Base-by-base conservation (phyloP, 1,140 invertebrate genomes). In the Dufourea novaeangliae region DNA sequence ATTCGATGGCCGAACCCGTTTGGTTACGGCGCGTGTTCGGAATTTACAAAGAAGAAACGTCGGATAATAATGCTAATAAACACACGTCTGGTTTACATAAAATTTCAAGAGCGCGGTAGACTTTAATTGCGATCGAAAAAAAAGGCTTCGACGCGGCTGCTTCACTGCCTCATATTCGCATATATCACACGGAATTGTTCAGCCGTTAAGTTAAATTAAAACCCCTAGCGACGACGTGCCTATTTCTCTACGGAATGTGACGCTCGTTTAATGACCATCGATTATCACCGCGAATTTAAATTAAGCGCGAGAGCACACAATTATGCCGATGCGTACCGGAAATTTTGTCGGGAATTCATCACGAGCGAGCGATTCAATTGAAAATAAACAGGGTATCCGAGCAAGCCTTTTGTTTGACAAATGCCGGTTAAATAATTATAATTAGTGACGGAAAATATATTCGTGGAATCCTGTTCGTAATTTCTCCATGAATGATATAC, bases 201-300 rank as follows among this genome's bases (percentile, higher is more conserved):
- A 56, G 56, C 66, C 74, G 80, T 83, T 83, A 82, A 82, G 73
- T 82, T 78, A 68, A 66, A 83, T 83, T 79, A 66, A 83, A 83
- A 83, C 41, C 68, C 68, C 64, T 73, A 70, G 44, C 80, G 64
- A 39, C 80, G 64, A 74, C 52, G 67, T 71, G 41, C 63, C 22
- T 32, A 52, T 25, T 59, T 52, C 46, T 67, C 29, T 66, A n/a
- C 41, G 41, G 10, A 2, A 6, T 22, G 17, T 57, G 54, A 32
- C 54, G 22, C 46, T 64, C 69, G 72, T 78, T 82, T 82, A 83
- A 83, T 80, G 79, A 78, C 54, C 66, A 79, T 80, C 82, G 82
- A 84, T 84, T 84, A 84, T 84, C 82, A 74, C 50, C 61, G 39
- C 20, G 61, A 79, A 83, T 84, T 79, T 79, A 80, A 83, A 84